Conservation (phyloP, 2,888 invertebrate genomes). For the Cancer borealis region DNA sequence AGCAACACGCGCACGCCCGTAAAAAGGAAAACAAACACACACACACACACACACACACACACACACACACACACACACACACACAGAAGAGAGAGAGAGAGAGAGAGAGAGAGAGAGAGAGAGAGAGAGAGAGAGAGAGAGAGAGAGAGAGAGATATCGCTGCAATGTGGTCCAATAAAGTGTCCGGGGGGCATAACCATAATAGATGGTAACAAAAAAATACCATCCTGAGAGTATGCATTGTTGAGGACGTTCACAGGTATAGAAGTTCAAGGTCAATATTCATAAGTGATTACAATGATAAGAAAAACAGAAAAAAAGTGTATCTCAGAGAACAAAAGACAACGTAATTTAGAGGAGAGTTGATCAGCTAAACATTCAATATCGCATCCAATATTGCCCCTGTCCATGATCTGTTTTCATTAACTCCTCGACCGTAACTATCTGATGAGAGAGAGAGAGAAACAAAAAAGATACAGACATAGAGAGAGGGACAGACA, state of each 20-base stretch:
- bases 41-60: background rate
- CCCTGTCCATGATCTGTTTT: constrained; percentile 15
- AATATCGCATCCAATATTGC: constrained; percentile 22
- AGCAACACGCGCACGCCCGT: no score
- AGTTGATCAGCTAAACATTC: constrained; percentile 6
- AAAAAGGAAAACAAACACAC: no score
- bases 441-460: background rate
- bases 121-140: background rate
- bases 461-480: background rate
- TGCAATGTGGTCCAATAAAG: constrained; percentile 15
- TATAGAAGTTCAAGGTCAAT: constrained; percentile 5
- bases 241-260: background rate
- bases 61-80: background rate
- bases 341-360: constrained; percentile 1
- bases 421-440: constrained; percentile 26
- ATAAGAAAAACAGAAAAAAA: background rate
- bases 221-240: background rate
- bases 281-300: background rate
- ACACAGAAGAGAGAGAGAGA: constrained; percentile 21
- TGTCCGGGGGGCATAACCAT: constrained; percentile 15
- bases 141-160: background rate
- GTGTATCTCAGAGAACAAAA: no score
- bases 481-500: background rate
- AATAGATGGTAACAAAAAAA: background rate
- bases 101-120: background rate